Percentiles rank a stretch among this genome's conserved stretches.
Evolutionary conservation across 2,888 invertebrate species (phyloP).

Genomic region (Herminia tarsipennalis): DNA sequence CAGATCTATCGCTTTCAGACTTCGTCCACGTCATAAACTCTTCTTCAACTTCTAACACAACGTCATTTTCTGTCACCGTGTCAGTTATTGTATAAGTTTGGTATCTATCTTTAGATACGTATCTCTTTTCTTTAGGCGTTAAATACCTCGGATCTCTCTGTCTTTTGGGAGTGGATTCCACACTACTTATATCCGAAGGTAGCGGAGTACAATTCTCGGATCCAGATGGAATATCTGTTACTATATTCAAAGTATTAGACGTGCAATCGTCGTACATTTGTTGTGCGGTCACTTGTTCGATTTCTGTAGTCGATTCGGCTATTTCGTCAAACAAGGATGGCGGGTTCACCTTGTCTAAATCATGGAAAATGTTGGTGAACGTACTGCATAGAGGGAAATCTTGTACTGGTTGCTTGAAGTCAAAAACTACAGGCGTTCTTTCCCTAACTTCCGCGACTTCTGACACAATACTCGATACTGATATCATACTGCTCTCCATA

Average conservation of each 20-base stretch:
- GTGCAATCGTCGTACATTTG: slow-evolving; percentile 87
- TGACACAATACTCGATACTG: slow-evolving; percentile 93
- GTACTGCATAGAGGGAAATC: slow-evolving; percentile 78
- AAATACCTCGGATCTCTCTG: slow-evolving; percentile 79
- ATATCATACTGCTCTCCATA: slow-evolving; percentile 93
- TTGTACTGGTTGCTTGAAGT: slow-evolving; percentile 84
- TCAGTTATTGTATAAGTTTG: slow-evolving; percentile 93
- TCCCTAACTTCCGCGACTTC: slow-evolving; percentile 88
- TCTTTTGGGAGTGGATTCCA: slow-evolving; percentile 91
- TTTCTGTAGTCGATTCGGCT: slow-evolving; percentile 86
- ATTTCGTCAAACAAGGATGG: slow-evolving; percentile 90
- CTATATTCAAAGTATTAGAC: slow-evolving; percentile 84
- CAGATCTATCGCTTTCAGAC: slow-evolving; percentile 74
- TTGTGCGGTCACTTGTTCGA: slow-evolving; percentile 79
- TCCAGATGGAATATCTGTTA: slow-evolving; percentile 84
- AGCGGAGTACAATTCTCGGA: slow-evolving; percentile 86
- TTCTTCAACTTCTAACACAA: slow-evolving; percentile 64
- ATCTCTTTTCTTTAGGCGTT: slow-evolving; percentile 92
- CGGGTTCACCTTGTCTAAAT: slow-evolving; percentile 89
- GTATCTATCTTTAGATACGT: slow-evolving; percentile 91
- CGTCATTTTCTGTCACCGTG: slow-evolving; percentile 60
- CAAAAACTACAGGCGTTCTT: slow-evolving; percentile 81
- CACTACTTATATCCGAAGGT: slow-evolving; percentile 90
- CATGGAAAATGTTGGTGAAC: slow-evolving; percentile 80
- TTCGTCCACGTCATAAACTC: slow-evolving; percentile 78